These are phyloP conservation scores for Diprion similis DNA, from an alignment of 1,140 invertebrate species.

Conservation along the genomic window DNA sequence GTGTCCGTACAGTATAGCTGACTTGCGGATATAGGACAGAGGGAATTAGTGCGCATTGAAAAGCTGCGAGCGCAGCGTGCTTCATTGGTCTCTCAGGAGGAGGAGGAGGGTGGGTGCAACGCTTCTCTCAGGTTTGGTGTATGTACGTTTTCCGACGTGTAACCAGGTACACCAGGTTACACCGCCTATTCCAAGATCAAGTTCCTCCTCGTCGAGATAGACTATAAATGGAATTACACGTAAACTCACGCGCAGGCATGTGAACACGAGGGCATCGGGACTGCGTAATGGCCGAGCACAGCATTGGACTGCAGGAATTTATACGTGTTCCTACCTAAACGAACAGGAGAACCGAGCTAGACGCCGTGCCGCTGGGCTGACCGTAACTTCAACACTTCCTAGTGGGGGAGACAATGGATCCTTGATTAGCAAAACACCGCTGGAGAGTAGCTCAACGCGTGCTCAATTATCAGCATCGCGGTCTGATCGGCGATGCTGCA, in stretches of 20 bases:
- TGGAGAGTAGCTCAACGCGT: neutral
- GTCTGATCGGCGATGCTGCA: too few relatives aligned
- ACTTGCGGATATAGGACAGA: neutral
- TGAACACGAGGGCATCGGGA: too few relatives aligned
- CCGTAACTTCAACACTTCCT: constrained; percentile 2
- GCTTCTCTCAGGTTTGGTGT: too few relatives aligned
- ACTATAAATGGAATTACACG: neutral
- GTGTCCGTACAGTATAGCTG: neutral
- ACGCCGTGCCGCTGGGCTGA: neutral
- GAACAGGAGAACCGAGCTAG: too few relatives aligned
- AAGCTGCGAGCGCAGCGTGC: neutral
- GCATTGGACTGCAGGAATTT: neutral
- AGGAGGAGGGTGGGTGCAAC: too few relatives aligned
- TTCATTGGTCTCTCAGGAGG: neutral
- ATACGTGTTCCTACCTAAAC: neutral
- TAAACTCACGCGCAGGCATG: too few relatives aligned
- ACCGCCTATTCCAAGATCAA: neutral
- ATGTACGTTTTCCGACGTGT: too few relatives aligned
- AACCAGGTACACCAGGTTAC: neutral
- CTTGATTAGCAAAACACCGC: constrained; percentile 3
- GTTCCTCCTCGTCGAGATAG: neutral
- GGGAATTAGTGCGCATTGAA: neutral
- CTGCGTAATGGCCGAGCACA: too few relatives aligned
- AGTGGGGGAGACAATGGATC: neutral
- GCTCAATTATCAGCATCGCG: neutral